A percentile compares a stretch with the other conserved stretches of the same genome.
These are phyloP conservation scores for Drosophila equinoxialis DNA, from an alignment of 1,140 invertebrate genomes.

Conservation along the genomic window DNA sequence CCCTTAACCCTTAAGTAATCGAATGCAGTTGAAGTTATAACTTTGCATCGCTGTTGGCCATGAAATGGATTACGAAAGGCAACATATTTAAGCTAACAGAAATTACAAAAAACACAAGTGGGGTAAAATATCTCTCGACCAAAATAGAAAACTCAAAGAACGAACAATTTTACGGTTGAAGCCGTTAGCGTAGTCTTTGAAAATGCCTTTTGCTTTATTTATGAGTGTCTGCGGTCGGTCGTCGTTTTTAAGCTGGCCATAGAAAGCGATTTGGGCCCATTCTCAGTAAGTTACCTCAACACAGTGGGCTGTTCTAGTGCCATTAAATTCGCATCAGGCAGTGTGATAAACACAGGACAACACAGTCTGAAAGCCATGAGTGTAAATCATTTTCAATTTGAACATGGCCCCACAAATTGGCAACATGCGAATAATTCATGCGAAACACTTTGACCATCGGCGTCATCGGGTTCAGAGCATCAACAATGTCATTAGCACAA, in stretches of 20 bases:
- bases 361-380: not conserved
- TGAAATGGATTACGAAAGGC: conserved; percentile 76
- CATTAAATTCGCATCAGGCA: conserved; percentile 35
- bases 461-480: conserved; percentile 5
- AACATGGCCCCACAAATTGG: conserved; percentile 26
- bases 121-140: conserved; percentile 7
- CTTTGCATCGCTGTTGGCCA: conserved; percentile 62
- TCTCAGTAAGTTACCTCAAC: conserved; percentile 3
- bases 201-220: conserved; percentile 51
- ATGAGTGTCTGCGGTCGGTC: conserved; percentile 44
- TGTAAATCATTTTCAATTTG: conserved; percentile 39
- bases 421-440: conserved; percentile 48
- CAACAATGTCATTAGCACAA: conserved; percentile 17
- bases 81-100: conserved; percentile 48
- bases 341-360: conserved; percentile 12
- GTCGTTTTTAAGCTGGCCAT: conserved; percentile 1
- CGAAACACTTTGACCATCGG: conserved; percentile 28
- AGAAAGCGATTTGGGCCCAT: conserved; percentile 6
- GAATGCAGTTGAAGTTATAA: conserved; percentile 45
- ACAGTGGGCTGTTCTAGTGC: not conserved
- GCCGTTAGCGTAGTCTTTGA: conserved; percentile 43
- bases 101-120: conserved; percentile 51
- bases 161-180: conserved; percentile 48
- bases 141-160: conserved; percentile 38
- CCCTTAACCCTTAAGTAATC: conserved; percentile 10